phyloP scores from a whole-genome alignment of 2,113 vertebrate genomes.

The Columba janthina region DNA sequence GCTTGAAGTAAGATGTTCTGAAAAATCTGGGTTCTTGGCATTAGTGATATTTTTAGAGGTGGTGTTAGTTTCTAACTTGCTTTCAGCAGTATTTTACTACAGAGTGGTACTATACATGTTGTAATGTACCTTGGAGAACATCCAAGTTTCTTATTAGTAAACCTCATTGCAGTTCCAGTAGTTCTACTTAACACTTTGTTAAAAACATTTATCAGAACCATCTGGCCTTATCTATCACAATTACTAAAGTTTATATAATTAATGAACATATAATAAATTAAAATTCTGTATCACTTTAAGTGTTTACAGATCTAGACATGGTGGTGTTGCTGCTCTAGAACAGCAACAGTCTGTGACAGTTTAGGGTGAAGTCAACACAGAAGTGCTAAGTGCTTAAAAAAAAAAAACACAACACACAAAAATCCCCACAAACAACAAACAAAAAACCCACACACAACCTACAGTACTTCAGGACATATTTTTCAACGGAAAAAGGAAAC shows the following conservation, averaged over 20 bases:
- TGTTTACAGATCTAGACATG: not conserved
- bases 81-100: not conserved
- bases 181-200: not conserved
- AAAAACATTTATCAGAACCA: conserved; percentile 20
- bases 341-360: conserved; percentile 2
- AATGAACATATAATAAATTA: not conserved
- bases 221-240: not conserved
- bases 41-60: conserved; percentile 12
- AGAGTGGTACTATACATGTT: not conserved
- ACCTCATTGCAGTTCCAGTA: not conserved
- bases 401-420: not conserved
- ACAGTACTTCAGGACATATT: not conserved
- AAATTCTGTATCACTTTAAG: not conserved
- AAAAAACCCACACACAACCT: not conserved
- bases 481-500: not conserved
- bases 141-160: conserved; percentile 34
- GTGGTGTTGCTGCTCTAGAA: not conserved
- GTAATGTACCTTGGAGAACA: not conserved
- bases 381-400: not conserved
- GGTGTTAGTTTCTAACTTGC: not conserved
- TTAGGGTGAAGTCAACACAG: not conserved
- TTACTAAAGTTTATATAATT: not conserved
- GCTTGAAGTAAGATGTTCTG: not conserved
- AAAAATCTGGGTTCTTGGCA: conserved; percentile 1
- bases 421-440: too few species aligned